Percentiles rank a stretch among this genome's conserved stretches.
Evolutionary conservation across 2,888 invertebrate genomes (phyloP).

Genomic region (Meiosimyza platycephala): DNA sequence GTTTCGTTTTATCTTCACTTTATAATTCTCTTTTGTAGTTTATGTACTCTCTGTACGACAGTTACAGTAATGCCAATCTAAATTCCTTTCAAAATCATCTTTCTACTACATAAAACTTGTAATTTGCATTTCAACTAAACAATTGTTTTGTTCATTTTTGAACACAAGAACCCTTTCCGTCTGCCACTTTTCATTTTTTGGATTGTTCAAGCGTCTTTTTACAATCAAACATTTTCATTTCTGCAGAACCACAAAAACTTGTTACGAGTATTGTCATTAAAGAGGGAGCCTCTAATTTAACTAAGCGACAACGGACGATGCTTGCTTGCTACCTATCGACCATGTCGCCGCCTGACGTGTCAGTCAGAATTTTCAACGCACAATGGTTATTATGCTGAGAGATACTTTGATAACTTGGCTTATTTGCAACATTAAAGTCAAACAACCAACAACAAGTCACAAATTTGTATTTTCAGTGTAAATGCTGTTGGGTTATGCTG

Average conservation of each 20-base stretch:
- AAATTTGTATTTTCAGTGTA: conserved; percentile 22
- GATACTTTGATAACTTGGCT: conserved; percentile 28
- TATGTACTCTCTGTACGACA: too few relatives aligned
- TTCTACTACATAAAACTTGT: too few relatives aligned
- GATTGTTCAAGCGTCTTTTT: too few relatives aligned
- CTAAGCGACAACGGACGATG: not conserved
- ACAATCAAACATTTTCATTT: too few relatives aligned
- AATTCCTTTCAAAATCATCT: too few relatives aligned
- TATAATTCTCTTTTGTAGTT: too few relatives aligned
- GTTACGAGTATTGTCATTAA: conserved; percentile 5
- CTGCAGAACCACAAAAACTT: conserved; percentile 2
- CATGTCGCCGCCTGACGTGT: not conserved
- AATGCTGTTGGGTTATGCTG: conserved; percentile 3
- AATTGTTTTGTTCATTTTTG: too few relatives aligned
- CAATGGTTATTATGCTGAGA: conserved; percentile 4
- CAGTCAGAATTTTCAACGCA: not conserved
- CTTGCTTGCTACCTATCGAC: not conserved
- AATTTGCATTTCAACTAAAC: too few relatives aligned
- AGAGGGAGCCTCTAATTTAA: conserved; percentile 12
- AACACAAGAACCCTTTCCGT: too few relatives aligned
- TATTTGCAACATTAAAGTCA: conserved; percentile 14
- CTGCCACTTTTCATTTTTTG: too few relatives aligned
- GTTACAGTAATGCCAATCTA: too few relatives aligned
- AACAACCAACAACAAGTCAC: conserved; percentile 16
- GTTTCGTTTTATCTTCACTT: too few relatives aligned